These are phyloP conservation scores for Mixornis gularis DNA, from an alignment of 2,113 vertebrate genomes.

Conservation along the genomic window DNA sequence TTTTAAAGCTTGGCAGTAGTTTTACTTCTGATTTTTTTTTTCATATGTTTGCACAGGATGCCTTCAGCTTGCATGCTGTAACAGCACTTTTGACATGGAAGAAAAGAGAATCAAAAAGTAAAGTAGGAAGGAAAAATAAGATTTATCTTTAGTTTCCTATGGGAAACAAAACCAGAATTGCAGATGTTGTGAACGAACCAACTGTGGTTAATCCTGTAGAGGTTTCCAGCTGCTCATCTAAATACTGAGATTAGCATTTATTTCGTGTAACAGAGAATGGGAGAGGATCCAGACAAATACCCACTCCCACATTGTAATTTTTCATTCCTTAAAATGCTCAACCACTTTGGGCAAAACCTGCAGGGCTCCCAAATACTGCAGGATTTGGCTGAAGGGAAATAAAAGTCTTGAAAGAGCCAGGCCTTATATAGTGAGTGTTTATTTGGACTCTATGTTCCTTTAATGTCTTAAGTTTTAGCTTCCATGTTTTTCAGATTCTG, in stretches of 20 bases:
- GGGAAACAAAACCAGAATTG: neutral
- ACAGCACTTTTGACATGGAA: neutral
- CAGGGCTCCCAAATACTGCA: neutral
- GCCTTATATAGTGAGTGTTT: neutral
- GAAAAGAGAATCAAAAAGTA: neutral
- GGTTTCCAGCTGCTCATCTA: neutral
- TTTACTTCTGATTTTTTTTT: neutral
- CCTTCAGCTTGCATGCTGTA: neutral
- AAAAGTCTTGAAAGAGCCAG: neutral
- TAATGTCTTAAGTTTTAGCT: neutral
- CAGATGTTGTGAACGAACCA: neutral
- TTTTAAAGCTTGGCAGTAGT: neutral
- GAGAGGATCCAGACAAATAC: neutral
- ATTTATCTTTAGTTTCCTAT: neutral
- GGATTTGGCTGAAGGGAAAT: neutral
- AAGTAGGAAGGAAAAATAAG: neutral
- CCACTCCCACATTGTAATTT: rapidly evolving
- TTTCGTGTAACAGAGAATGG: neutral
- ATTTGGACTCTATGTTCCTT: neutral
- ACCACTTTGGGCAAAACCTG: neutral
- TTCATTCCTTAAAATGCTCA: neutral
- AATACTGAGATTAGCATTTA: neutral
- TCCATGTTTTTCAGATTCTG: neutral
- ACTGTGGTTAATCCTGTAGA: neutral
- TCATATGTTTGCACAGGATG: neutral